phyloP scores from a whole-genome alignment of 2,888 invertebrate genomes.

The Drosophila peninsularis region DNA sequence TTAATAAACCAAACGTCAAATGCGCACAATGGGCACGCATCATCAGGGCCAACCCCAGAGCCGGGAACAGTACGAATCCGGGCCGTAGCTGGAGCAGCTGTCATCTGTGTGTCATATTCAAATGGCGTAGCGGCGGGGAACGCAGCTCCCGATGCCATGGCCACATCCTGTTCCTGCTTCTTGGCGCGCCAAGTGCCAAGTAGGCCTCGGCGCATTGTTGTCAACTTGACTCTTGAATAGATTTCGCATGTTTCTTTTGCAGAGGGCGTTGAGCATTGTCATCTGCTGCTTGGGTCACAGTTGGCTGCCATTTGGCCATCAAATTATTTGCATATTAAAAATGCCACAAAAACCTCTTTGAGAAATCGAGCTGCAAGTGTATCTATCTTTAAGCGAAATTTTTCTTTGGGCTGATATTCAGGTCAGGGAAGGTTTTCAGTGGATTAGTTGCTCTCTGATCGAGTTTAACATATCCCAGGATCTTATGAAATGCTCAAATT shows the following conservation, averaged over 20 bases:
- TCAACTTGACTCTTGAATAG: slow-evolving; percentile 77
- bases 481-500: neutral
- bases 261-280: slow-evolving; percentile 68
- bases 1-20: slow-evolving; percentile 84
- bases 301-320: slow-evolving; percentile 78
- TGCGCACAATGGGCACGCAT: slow-evolving; percentile 77
- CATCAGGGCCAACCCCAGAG: slow-evolving; percentile 44
- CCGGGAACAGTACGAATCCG: slow-evolving; percentile 24
- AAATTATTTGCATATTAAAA: slow-evolving; percentile 81
- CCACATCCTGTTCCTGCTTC: slow-evolving; percentile 70
- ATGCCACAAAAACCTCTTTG: slow-evolving; percentile 29
- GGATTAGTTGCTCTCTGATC: neutral
- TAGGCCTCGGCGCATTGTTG: slow-evolving; percentile 73
- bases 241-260: slow-evolving; percentile 43
- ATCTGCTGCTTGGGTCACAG: slow-evolving; percentile 76
- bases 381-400: neutral
- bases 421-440: too few species aligned
- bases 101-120: slow-evolving; percentile 83
- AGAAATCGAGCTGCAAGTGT: slow-evolving; percentile 8
- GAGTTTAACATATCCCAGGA: neutral
- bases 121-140: slow-evolving; percentile 44
- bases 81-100: slow-evolving; percentile 75
- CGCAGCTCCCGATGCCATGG: slow-evolving; percentile 33
- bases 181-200: slow-evolving; percentile 62
- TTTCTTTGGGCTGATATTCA: too few species aligned